Evolutionary conservation across 2,113 vertebrate genomes (phyloP), one percentile per base, ranked within the genome.

Genomic region (Cyprinus carpio): DNA sequence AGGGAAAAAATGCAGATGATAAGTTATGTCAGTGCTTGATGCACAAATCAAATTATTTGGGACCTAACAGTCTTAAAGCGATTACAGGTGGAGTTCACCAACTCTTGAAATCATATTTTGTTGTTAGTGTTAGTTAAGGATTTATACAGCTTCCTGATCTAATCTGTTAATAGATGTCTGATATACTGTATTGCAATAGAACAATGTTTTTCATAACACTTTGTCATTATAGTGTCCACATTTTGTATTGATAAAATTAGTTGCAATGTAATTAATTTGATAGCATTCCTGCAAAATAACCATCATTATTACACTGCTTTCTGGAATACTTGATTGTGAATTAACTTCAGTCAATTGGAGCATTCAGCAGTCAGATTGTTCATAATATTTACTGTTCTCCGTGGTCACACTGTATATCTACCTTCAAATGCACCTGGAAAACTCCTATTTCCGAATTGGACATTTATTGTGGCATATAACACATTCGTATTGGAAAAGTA

Each of bases 31-130:
- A 83, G 84, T 82, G 91, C 92, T 90, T 89, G 72, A 90, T 91
- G 92, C 84, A 91, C 87, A 79, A 89, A 87, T 93, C 89, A 92
- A 92, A 93, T 93, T 91, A 93, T 92, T 91, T 88, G 89, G 86
- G 79, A 85, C 87, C 90, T 75, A 72, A 88, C 89, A 74, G 82
- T 86, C 84, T 79, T 40, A 72, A 84, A 88, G 88, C 82, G 87
- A 83, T 81, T 89, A 87, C 86, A 80, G 80, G 81, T 86, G 78
- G 82, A 87, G 86, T 80, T 88, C 84, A 82, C 60, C 7, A 54
- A 69, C 27, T 84, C 43, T 25, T 84, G 75, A 58, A 79, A 83
- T 86, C 25, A 74, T 49, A 81, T 84, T 84, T 46, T 80, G 62
- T 82, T 83, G 75, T 15, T 67, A 84, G 75, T 65, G 75, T 85